Evolutionary conservation across 1,140 invertebrate genomes (phyloP).

Genomic region (Galleria mellonella): DNA sequence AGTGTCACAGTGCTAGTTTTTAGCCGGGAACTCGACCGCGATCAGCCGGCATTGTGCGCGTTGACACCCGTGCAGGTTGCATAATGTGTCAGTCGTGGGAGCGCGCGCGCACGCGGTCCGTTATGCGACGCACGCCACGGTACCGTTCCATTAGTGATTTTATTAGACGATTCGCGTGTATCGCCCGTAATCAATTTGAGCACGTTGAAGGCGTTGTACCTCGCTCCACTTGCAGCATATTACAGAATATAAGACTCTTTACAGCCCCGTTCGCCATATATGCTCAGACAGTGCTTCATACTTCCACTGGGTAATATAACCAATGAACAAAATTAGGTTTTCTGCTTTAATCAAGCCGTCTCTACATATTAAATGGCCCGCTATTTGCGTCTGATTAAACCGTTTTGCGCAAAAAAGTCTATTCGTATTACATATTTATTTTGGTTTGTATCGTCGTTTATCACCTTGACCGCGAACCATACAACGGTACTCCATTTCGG

Average conservation of each 20-base stretch:
- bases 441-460: constrained; percentile 7
- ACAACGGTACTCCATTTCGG: constrained; percentile 23
- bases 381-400: background rate
- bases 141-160: constrained; percentile 71
- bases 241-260: constrained; percentile 43
- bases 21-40: constrained; percentile 30
- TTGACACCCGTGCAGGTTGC: constrained; percentile 43
- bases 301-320: background rate
- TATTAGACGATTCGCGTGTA: constrained; percentile 70
- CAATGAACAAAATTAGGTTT: too few relatives aligned
- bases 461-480: constrained; percentile 19
- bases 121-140: constrained; percentile 67
- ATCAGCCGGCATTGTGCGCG: constrained; percentile 48
- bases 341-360: too few relatives aligned
- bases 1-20: too few relatives aligned
- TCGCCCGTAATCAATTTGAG: constrained; percentile 63
- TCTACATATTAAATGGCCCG: background rate
- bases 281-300: constrained; percentile 36
- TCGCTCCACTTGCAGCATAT: constrained; percentile 49
- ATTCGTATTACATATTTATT: background rate
- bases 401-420: too few relatives aligned
- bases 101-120: constrained; percentile 37
- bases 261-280: constrained; percentile 36
- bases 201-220: constrained; percentile 35
- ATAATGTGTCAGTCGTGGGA: constrained; percentile 64